phyloP scores from a whole-genome alignment of 2,113 vertebrate species.

The Ploceus nigricollis region DNA sequence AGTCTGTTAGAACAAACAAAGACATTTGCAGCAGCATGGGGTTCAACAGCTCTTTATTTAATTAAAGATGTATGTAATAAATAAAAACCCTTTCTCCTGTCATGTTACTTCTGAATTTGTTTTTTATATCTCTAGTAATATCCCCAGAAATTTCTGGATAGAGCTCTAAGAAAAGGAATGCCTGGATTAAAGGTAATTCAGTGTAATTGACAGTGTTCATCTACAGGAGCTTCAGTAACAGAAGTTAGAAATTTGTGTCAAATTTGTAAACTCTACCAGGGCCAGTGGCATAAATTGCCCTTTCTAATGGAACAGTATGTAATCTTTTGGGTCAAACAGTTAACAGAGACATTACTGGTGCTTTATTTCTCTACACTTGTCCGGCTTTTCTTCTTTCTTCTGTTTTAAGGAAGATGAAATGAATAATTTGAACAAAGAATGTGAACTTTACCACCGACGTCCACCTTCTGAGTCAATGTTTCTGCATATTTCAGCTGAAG shows the following conservation, averaged over 20 bases:
- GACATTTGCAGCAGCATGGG: not conserved
- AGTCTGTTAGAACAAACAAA: not conserved
- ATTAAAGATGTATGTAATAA: not conserved
- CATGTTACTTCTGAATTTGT: not conserved
- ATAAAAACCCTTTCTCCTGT: not conserved
- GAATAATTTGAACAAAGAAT: not conserved
- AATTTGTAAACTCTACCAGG: not conserved
- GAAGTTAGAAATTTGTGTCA: not conserved
- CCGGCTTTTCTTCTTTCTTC: not conserved
- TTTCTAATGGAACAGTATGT: not conserved
- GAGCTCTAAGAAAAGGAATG: not conserved
- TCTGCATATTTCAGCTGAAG: not conserved
- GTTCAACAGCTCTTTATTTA: not conserved
- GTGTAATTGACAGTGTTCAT: not conserved
- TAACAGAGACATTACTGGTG: not conserved
- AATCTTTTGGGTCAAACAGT: not conserved
- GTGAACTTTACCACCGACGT: not conserved
- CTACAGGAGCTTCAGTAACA: not conserved
- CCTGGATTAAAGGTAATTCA: not conserved
- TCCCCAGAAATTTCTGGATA: not conserved
- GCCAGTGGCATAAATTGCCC: not conserved
- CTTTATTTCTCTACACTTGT: not conserved
- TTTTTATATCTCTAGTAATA: not conserved
- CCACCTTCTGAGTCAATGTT: not conserved
- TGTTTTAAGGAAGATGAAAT: not conserved